These are phyloP conservation scores for Portunus trituberculatus DNA, from an alignment of 1,140 invertebrate species.

Conservation along the genomic window DNA sequence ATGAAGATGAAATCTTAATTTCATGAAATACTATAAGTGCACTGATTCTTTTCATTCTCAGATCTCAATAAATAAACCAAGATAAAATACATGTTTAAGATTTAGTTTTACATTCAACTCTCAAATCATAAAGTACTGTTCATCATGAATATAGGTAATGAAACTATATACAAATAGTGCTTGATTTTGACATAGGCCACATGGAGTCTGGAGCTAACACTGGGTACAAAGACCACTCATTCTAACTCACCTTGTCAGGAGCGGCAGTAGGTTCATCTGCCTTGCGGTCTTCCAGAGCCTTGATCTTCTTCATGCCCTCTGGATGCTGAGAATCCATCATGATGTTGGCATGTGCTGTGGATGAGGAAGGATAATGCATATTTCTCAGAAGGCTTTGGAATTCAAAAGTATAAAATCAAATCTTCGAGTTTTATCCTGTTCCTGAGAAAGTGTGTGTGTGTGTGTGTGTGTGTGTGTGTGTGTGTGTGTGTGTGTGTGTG, in stretches of 20 bases:
- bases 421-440: too few relatives aligned
- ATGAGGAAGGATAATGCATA: constrained; percentile 45
- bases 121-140: too few relatives aligned
- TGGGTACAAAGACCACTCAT: too few relatives aligned
- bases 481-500: too few relatives aligned
- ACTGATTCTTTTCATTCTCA: neutral
- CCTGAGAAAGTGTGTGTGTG: too few relatives aligned
- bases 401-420: neutral
- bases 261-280: constrained; percentile 83
- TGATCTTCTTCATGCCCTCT: constrained; percentile 95
- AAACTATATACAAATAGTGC: too few relatives aligned
- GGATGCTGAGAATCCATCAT: constrained; percentile 96
- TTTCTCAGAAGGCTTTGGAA: neutral
- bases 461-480: neutral
- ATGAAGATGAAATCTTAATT: too few relatives aligned
- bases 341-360: constrained; percentile 91
- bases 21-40: too few relatives aligned
- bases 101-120: too few relatives aligned
- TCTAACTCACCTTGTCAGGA: constrained; percentile 80
- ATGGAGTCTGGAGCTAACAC: too few relatives aligned
- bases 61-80: neutral
- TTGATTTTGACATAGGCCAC: too few relatives aligned
- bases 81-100: neutral
- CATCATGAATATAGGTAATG: too few relatives aligned
- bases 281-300: constrained; percentile 90